A percentile compares a stretch with the other conserved stretches of the same genome.
Evolutionary conservation across 2,113 vertebrate genomes (phyloP).

Genomic region (Megaceryle torquata): DNA sequence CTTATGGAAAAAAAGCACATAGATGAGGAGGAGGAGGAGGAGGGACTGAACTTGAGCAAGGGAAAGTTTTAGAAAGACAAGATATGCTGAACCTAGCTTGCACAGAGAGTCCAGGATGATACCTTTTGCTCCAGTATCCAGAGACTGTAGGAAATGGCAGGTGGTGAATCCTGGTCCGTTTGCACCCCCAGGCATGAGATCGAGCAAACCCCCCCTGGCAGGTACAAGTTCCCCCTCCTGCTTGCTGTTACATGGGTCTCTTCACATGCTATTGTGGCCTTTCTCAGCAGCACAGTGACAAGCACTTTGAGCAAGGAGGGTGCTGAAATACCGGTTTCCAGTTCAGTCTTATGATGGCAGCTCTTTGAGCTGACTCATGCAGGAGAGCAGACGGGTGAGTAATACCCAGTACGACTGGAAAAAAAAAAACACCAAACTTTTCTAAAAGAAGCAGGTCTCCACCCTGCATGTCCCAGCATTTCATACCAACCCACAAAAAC

Average conservation of each 20-base stretch:
- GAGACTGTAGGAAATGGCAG: background rate
- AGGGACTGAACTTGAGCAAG: background rate
- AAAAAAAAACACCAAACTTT: background rate
- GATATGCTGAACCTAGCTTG: background rate
- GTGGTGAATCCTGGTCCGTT: rapidly evolving
- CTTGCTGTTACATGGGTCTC: rapidly evolving
- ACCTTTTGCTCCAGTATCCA: background rate
- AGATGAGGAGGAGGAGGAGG: background rate
- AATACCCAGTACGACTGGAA: background rate
- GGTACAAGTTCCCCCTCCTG: rapidly evolving
- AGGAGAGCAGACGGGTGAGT: background rate
- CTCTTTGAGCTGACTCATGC: background rate
- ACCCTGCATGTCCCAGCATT: background rate
- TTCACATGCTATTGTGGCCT: background rate
- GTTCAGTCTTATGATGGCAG: background rate
- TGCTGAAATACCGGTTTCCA: slow-evolving; percentile 9
- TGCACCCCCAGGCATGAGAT: background rate
- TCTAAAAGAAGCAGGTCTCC: background rate
- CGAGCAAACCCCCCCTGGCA: background rate
- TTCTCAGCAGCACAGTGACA: background rate
- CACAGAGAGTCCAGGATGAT: background rate
- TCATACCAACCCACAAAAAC: background rate
- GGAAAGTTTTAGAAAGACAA: background rate
- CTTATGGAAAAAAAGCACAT: rapidly evolving
- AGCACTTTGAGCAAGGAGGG: background rate